Conservation (phyloP, 37 sponge, comb jelly and placozoan genomes). For the Mnemiopsis leidyi region DNA sequence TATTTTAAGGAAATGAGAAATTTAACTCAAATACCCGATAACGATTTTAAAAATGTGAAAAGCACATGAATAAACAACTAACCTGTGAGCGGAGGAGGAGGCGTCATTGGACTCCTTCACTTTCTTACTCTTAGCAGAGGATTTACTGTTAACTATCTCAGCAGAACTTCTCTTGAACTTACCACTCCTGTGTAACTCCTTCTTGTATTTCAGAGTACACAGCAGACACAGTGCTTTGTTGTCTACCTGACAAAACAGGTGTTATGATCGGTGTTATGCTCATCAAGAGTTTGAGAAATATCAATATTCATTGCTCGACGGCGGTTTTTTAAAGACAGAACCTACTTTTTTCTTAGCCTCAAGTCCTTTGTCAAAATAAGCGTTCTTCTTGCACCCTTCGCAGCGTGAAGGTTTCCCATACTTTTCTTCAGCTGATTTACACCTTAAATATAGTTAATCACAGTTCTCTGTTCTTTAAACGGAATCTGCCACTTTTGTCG, state of each 20-base stretch:
- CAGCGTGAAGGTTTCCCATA: slow-evolving; percentile 44
- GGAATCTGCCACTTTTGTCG: no score
- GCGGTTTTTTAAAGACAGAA: no score
- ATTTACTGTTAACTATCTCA: slow-evolving; percentile 15
- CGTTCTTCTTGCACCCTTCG: slow-evolving; percentile 52
- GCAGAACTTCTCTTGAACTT: slow-evolving; percentile 52
- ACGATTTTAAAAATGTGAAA: no score
- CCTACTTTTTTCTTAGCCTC: slow-evolving; percentile 33
- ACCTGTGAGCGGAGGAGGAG: neutral
- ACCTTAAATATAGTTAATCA: slow-evolving; percentile 18
- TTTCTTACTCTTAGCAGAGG: neutral
- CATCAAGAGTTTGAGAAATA: no score
- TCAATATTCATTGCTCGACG: no score
- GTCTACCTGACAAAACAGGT: neutral
- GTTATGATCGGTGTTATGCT: no score
- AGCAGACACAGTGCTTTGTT: slow-evolving; percentile 58
- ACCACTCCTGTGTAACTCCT: slow-evolving; percentile 54
- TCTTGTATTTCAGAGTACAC: slow-evolving; percentile 60
- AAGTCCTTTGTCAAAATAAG: slow-evolving; percentile 46
- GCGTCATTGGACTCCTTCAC: neutral
- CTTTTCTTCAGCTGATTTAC: slow-evolving; percentile 53
- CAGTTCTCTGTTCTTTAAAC: no score
- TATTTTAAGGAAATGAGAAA: no score
- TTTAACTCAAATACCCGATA: no score
- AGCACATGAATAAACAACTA: no score